phyloP scores from a whole-genome alignment of 1,140 invertebrate genomes.

The Sycophila sp. region DNA sequence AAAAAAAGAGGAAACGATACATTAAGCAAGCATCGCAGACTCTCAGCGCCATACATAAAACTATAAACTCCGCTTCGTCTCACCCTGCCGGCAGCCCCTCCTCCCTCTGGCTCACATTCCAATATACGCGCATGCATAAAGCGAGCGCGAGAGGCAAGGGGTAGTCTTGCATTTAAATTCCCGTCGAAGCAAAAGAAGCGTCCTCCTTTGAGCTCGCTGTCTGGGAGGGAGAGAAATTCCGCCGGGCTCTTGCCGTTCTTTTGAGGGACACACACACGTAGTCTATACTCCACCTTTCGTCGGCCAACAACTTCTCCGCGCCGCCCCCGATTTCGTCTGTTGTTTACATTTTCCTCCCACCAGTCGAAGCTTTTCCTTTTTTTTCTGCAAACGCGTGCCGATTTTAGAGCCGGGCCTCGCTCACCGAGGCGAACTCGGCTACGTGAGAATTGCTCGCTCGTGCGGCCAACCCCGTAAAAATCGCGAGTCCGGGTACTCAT shows the following conservation, averaged over 20 bases:
- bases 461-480: constrained; percentile 51
- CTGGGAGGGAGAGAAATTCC: constrained; percentile 1
- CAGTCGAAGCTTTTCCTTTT: not conserved
- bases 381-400: constrained; percentile 25
- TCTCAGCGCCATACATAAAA: too few relatives aligned
- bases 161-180: constrained; percentile 20
- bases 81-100: constrained; percentile 47
- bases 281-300: too few relatives aligned
- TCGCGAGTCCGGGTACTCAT: constrained; percentile 36
- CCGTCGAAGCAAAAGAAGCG: not conserved
- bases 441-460: constrained; percentile 52
- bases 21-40: too few relatives aligned
- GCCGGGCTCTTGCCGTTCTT: not conserved
- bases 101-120: not conserved
- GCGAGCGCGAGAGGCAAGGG: not conserved
- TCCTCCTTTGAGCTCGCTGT: not conserved
- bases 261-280: too few relatives aligned
- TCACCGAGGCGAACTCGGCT: constrained; percentile 50
- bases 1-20: too few relatives aligned
- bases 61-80: too few relatives aligned
- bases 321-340: not conserved
- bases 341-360: not conserved
- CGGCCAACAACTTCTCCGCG: too few relatives aligned
- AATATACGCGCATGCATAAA: not conserved
- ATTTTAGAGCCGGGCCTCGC: constrained; percentile 48